These are phyloP conservation scores for Paraescarpia echinospica DNA, from an alignment of 1,140 invertebrate species.

Conservation along the genomic window DNA sequence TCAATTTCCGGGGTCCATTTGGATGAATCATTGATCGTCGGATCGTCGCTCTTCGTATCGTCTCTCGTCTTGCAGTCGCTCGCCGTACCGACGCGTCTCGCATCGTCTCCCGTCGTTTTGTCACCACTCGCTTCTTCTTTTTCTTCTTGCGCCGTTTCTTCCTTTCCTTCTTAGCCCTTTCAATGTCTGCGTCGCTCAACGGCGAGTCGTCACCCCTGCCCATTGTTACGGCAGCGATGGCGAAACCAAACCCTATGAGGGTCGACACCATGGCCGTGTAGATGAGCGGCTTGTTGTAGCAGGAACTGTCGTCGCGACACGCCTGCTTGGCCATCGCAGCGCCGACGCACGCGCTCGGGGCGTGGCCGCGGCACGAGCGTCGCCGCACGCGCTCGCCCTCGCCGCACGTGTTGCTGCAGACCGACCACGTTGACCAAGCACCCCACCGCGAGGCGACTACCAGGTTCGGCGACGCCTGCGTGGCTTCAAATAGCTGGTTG, in stretches of 20 bases:
- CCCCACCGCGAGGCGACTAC: slow-evolving; percentile 37
- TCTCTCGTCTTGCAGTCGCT: no score
- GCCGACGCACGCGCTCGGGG: slow-evolving; percentile 16
- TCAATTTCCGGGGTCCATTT: neutral
- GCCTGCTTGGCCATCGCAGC: neutral
- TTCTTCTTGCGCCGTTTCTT: neutral
- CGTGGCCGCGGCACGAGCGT: slow-evolving; percentile 34
- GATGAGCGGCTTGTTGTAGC: neutral
- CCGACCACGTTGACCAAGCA: slow-evolving; percentile 34
- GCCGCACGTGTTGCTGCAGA: slow-evolving; percentile 37
- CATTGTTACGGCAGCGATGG: neutral
- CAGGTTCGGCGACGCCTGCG: no score
- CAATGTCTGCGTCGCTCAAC: neutral
- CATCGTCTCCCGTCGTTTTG: no score
- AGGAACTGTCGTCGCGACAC: slow-evolving; percentile 17
- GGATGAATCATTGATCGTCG: no score
- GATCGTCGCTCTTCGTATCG: no score
- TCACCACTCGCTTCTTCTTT: neutral
- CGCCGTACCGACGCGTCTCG: no score
- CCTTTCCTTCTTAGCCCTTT: neutral
- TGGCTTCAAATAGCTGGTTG: neutral
- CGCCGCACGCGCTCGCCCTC: slow-evolving; percentile 26
- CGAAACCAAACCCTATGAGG: neutral
- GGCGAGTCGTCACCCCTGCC: neutral
- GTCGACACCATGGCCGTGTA: neutral